Base-by-base conservation (phyloP, 92 coral and sea anemone genomes). In the Scolanthus callimorphus region DNA sequence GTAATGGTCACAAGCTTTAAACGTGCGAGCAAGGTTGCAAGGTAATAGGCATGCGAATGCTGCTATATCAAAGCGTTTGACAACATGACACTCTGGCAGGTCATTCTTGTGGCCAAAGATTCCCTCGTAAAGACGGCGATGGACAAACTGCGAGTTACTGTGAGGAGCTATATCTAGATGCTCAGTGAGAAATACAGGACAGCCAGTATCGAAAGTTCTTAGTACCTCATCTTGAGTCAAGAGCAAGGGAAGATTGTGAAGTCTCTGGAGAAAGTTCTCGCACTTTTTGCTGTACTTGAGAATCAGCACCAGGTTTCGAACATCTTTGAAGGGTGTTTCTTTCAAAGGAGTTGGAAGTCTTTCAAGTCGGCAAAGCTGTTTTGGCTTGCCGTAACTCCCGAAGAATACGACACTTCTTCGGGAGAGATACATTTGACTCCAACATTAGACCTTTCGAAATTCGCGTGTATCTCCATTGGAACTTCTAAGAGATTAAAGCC, bases 401-500 rank as follows among this genome's bases (percentile, higher is more conserved):
- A 77, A 78, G 61, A 87, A 78, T 17, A 48, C 39, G 68, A 20
- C 23, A 78, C 80, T 0, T 66, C 34, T 17, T 25, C 17, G 6
- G 90, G 83, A 21, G 88, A 71, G 2, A 70, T 9, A 11, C 73
- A 45, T 9, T 47, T 3, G 1, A 55, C 31, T 0, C n/a, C 15
- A 11, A 76, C 77, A 2, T 39, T 30, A 1, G 85, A 77, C 0
- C 57, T 17, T 17, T 31, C 17, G 24, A 82, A 59, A 2, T 60
- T 45, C 0, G 49, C 2, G 65, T 22, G 75, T 11, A 84, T 23
- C 2, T 55, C 25, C 60, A 34, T 20, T 6, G 89, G 70, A 43
- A 77, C 71, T 38, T 55, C 55, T n/a, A 86, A 37, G 6, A 90
- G 49, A 31, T 70, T 83, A 30, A 90, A 67, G 39, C 85, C 88